Evolutionary conservation across 2,113 vertebrate species (phyloP).

Genomic region (Pitta sordida): DNA sequence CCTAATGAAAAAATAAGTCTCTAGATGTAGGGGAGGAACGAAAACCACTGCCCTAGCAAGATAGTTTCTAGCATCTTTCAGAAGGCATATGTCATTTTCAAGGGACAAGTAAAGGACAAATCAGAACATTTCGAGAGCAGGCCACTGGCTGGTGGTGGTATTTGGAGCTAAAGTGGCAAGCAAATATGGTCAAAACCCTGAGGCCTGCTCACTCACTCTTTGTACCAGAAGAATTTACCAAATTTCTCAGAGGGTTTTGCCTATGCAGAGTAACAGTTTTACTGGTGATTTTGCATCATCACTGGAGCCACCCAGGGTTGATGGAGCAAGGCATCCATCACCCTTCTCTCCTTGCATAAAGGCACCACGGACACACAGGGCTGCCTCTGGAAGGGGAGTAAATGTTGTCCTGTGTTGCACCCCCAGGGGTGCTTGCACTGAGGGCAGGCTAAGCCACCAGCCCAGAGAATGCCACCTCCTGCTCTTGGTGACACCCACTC

Average conservation of each 20-base stretch:
- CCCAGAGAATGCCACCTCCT: background rate
- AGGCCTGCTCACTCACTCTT: background rate
- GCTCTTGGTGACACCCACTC: background rate
- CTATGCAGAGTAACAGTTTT: background rate
- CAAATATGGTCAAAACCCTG: background rate
- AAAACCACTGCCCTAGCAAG: background rate
- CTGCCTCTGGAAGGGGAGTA: accelerated
- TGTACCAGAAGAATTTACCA: background rate
- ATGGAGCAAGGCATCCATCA: accelerated
- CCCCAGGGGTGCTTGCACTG: accelerated
- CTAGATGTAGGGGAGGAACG: background rate
- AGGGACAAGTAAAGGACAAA: background rate
- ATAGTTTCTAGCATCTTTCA: background rate
- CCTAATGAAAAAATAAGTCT: background rate
- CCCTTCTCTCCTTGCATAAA: background rate
- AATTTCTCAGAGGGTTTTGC: background rate
- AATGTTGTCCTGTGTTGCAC: too few relatives aligned
- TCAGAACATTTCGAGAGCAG: background rate
- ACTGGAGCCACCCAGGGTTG: background rate
- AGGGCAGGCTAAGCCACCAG: too few relatives aligned
- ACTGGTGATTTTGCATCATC: background rate
- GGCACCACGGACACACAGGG: background rate
- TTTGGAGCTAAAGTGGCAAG: background rate
- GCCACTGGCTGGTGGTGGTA: background rate
- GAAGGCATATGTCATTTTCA: background rate